Base-by-base conservation (phyloP, 1,140 invertebrate species). In the Drosophila sulfurigaster region DNA sequence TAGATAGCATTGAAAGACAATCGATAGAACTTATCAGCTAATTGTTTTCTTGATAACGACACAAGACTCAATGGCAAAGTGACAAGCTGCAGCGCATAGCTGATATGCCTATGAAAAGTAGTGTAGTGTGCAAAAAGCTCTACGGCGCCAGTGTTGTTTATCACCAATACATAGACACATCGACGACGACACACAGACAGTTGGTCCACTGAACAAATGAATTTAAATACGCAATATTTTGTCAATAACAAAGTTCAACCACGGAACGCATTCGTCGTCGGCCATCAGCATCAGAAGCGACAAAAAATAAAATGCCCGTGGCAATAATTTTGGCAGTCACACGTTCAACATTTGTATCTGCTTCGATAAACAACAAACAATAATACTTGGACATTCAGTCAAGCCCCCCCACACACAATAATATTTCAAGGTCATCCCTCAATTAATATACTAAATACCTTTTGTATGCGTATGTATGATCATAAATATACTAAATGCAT, bases 221-320 rank as follows among this genome's bases (percentile, higher is more conserved):
- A 88, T 88, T 88, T 87, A 78, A 87, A 87, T 87, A 87, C 83
- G 83, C 83, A 88, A 65, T 87, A 63, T 82, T 25, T 25, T 79
- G 69, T 59, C 79, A 77, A 86, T 77, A 81, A 30, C 67, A 75
- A 79, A 41, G 60, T 57, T 59, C 25, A 64, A 38, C 49, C 25
- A 76, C 65, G 46, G 28, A 69, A 81, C 82, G 78, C 78, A 85
- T 57, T 59, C 46, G 20, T 13, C 15, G 32, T 32, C 32, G 41
- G 38, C 57, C 65, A 38, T 57, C 75, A 71, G 59, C 46, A 20
- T 13, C 20, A 52, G 46, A 25, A 4, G 3, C 20, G 20, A 25
- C 20, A 25, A 25, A 25, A 25, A 60, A 35, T 59, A 62, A 62
- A 60, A 65, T 25, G 57, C 80, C 75, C 56, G 60, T 58, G 51